Evolutionary conservation across 2,888 invertebrate species (phyloP), one percentile per base, ranked within the genome.

Genomic region (Pachliopta kotzebuea): DNA sequence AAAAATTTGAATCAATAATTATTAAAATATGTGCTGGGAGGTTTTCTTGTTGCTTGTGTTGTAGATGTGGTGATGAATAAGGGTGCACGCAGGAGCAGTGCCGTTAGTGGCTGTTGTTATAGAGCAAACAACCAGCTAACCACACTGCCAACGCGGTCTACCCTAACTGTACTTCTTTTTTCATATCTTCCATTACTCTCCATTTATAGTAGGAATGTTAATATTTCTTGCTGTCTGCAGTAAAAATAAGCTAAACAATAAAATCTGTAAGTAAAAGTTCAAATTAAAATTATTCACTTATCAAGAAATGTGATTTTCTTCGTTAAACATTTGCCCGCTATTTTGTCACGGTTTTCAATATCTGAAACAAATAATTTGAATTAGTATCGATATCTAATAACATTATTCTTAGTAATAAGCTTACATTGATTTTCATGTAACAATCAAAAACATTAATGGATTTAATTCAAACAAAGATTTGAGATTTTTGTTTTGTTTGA

Each of bases 121-220:
- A 59, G 71, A 71, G 83, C 84, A 94, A 96, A 98, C 98, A 98
- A 98, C 98, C 98, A 98, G 98, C 98, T 98, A 98, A 98, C 98
- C 98, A 98, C 98, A 98, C 98, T 98, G 98, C 98, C 98, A 98
- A 93, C 93, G 95, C 94, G 95, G 94, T 92, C 93, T 84, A 88
- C 89, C 89, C 78, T 72, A 69, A 70, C 63, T 26, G 70, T n/a
- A 18, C 31, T 21, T 42, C 24, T 31, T 26, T 50, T 21, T 42
- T 62, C 55, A 54, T 56, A 54, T 24, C 17, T 56, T 57, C 45
- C 49, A 31, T 56, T 55, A 49, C 11, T 21, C n/a, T n/a, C n/a
- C 50, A n/a, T 20, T 14, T 52, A 21, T n/a, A 6, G n/a, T 45
- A 45, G n/a, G 18, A 45, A 7, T 45, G n/a, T n/a, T n/a, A n/a